Evolutionary conservation across 2,113 vertebrate genomes (phyloP).

Genomic region (Sylvia atricapilla): DNA sequence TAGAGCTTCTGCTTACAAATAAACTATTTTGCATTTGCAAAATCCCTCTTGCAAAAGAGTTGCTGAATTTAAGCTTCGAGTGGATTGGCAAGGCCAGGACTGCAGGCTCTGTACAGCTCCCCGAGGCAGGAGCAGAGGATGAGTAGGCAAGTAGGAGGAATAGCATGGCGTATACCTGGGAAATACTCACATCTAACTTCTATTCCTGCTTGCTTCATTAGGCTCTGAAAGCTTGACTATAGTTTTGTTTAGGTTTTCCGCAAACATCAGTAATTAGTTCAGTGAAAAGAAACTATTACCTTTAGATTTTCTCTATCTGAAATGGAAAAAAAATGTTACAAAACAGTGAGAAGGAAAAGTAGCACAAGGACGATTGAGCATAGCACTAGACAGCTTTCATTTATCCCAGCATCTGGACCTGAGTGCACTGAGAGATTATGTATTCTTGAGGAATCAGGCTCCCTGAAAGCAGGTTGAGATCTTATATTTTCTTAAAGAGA

Average conservation of each 20-base stretch:
- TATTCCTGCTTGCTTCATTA: not conserved
- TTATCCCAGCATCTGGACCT: not conserved
- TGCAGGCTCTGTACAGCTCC: not conserved
- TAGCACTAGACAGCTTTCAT: not conserved
- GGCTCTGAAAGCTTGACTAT: not conserved
- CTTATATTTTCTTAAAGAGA: not conserved
- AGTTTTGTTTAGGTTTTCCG: not conserved
- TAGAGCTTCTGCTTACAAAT: no score
- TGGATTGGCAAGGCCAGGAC: not conserved
- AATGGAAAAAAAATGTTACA: not conserved
- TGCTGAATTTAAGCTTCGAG: not conserved
- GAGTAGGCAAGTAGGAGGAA: not conserved
- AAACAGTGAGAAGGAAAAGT: not conserved
- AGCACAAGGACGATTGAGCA: not conserved
- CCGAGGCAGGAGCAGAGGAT: not conserved
- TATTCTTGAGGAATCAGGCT: not conserved
- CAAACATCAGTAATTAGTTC: not conserved
- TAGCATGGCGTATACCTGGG: not conserved
- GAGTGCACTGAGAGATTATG: not conserved
- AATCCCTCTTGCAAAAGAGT: not conserved
- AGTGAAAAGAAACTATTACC: not conserved
- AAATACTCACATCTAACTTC: not conserved
- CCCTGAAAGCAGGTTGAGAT: not conserved
- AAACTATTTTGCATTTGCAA: not conserved
- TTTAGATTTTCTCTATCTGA: not conserved